A percentile compares a stretch with the other conserved stretches of the same genome.
Evolutionary conservation across 2,113 vertebrate genomes (phyloP).

Genomic region (Cygnus buccinator): DNA sequence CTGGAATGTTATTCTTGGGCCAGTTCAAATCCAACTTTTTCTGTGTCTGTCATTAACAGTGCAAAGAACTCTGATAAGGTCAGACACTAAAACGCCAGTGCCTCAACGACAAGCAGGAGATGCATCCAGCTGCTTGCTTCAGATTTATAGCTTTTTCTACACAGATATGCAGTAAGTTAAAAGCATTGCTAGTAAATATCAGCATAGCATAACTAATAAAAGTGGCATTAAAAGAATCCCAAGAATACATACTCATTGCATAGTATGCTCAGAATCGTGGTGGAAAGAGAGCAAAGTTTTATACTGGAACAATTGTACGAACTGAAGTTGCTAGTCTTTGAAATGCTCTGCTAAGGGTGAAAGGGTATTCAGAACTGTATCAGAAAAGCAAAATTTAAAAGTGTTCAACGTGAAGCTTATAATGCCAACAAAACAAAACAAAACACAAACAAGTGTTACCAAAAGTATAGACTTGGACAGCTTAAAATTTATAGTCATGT

Average conservation of each 20-base stretch:
- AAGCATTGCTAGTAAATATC: background rate
- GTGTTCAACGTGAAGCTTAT: background rate
- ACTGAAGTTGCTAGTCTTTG: background rate
- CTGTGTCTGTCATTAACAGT: background rate
- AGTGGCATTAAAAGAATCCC: background rate
- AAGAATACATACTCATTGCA: background rate
- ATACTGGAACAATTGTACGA: background rate
- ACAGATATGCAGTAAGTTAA: background rate
- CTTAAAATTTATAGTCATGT: background rate
- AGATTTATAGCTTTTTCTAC: background rate
- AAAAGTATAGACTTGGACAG: background rate
- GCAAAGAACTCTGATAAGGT: background rate
- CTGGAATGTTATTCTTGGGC: background rate
- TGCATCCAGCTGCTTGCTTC: background rate
- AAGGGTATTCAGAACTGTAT: background rate
- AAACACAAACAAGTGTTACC: background rate
- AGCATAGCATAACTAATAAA: rapidly evolving
- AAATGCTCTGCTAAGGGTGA: background rate
- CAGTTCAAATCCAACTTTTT: background rate
- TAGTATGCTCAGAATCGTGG: background rate
- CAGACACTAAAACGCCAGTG: background rate
- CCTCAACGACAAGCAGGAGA: background rate
- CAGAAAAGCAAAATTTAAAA: background rate
- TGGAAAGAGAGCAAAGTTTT: background rate
- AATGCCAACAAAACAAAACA: rapidly evolving